phyloP scores from a whole-genome alignment of 2,797 vertebrate genomes.

The Premnoplex brunnescens region DNA sequence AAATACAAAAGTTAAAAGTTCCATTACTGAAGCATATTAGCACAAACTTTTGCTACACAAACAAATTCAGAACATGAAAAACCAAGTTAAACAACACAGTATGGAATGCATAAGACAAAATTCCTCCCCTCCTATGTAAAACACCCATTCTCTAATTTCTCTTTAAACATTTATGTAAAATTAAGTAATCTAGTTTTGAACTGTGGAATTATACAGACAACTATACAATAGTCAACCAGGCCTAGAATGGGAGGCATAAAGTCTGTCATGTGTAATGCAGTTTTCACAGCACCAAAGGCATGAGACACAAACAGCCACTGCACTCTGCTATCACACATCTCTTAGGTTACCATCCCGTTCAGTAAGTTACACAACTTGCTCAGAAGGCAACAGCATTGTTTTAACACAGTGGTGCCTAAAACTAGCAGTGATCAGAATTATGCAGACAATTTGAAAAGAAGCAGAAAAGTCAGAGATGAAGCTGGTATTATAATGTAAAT shows the following conservation, averaged over 20 bases:
- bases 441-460: not conserved
- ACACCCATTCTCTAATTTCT: not conserved
- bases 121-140: not conserved
- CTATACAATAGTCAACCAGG: not conserved
- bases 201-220: not conserved
- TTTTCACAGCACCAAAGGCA: not conserved
- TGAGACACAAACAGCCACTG: not conserved
- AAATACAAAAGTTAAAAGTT: constrained; percentile 54
- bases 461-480: not conserved
- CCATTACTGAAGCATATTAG: constrained; percentile 24
- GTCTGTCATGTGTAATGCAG: not conserved
- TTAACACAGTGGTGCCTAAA: not conserved
- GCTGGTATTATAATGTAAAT: not conserved
- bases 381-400: not conserved
- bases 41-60: not conserved
- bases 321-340: not conserved
- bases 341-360: not conserved
- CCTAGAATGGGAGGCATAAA: not conserved
- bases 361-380: not conserved
- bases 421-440: not conserved
- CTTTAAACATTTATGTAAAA: not conserved
- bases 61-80: not conserved
- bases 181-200: not conserved
- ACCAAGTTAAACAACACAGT: not conserved
- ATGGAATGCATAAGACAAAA: not conserved